Evolutionary conservation across 2,888 invertebrate species (phyloP), one percentile per base, ranked within the genome.

Genomic region (Caenorhabditis angaria): DNA sequence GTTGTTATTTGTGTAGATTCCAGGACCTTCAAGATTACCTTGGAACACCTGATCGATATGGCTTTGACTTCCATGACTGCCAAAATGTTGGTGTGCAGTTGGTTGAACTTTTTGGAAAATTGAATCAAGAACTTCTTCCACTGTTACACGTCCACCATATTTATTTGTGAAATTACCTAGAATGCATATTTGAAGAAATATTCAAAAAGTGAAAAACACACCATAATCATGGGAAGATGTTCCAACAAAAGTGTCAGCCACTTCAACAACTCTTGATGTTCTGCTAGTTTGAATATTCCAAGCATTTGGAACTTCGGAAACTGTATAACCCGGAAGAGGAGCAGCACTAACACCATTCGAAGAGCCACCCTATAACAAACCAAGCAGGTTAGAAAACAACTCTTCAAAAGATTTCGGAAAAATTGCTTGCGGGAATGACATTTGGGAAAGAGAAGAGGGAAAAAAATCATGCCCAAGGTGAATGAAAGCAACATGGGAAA

Each of bases 111-210:
- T 76, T 53, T 86, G 83, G 78, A 95, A 92, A 83, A 95, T 92
- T 80, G 94, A 94, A 89, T 95, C 94, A 89, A 95, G 91, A 81
- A 95, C 94, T 91, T 95, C 94, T 91, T 95, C 94, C 88, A 95
- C 91, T 81, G 94, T 95, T 71, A 88, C 81, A 12, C 85, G 76
- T 5, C 85, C 85, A 8, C 85, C 85, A 61, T 84, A 84, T 12
- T 83, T 71, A 54, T 70, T 70, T 2, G 70, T 57, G 28, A 77
- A 68, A 56, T 73, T 70, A 18, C 76, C 79, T 77, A 51, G 47
- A 70, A 65, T 24, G 5, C 3, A 55, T 10, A 55, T 28, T 55
- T 5, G 12, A 32, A 56, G 4, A 22, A 56, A 4, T 32, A 18
- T 54, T 58, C 32, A 27, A 25, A 70, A 67, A 35, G 62, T 18